These are phyloP conservation scores for Callaeas wilsoni DNA, from an alignment of 2,113 vertebrate species.

Conservation along the genomic window DNA sequence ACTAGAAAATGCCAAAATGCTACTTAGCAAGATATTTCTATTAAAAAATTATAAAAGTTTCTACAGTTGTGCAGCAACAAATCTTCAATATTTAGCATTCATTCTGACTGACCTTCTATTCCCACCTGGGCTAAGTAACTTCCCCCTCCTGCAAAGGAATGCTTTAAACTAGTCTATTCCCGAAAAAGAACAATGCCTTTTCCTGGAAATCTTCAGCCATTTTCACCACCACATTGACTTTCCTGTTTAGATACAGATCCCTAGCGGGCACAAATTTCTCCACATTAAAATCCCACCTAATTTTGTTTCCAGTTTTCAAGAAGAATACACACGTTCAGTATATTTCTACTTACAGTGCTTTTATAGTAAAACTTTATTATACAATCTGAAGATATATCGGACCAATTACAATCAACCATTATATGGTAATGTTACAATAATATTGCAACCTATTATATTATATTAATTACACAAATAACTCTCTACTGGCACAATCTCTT, in stretches of 20 bases:
- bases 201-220: slow-evolving; percentile 12
- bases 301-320: slow-evolving; percentile 21
- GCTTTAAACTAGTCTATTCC: slow-evolving; percentile 18
- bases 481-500: neutral
- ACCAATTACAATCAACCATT: neutral
- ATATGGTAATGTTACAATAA: neutral
- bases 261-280: neutral
- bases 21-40: neutral
- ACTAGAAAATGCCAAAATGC: slow-evolving; percentile 22
- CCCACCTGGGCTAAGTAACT: neutral
- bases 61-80: neutral
- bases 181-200: slow-evolving; percentile 37
- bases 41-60: neutral
- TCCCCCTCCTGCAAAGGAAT: slow-evolving; percentile 41
- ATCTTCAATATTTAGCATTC: neutral
- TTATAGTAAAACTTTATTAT: neutral
- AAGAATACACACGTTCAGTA: neutral
- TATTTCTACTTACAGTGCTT: neutral
- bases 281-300: neutral
- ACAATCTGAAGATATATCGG: neutral
- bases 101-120: slow-evolving; percentile 13
- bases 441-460: neutral
- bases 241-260: slow-evolving; percentile 41
- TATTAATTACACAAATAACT: neutral
- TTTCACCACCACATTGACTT: neutral